Base-by-base conservation (phyloP, 2,888 invertebrate genomes). In the Harmothoe impar region DNA sequence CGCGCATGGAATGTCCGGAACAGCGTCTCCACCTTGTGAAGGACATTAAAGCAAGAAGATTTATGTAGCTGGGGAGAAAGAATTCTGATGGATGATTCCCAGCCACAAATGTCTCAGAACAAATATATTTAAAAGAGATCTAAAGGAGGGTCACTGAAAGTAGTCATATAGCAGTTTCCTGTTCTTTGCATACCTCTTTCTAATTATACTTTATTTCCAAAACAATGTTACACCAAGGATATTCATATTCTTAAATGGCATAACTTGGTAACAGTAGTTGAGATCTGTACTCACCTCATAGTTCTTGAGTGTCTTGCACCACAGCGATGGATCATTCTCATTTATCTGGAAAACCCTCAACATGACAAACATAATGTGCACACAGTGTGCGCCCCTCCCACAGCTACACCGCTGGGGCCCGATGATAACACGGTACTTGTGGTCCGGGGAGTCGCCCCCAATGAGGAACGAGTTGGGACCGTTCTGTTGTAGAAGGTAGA, bases 331-430 rank as follows among this genome's bases (percentile, higher is more conserved):
- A 91, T 96, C 96, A 89, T 92, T 94, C 92, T 96, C 95, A 35
- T 94, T 93, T 23, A 96, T 94, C 93, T 96, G 95, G 93, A 96
- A 96, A 31, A 96, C 96, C 88, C 96, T 93, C 91, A 96, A 94
- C 96, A 96, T 96, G 77, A 96, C 96, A 93, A 96, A 96, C 91
- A 96, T 93, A 0, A 96, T 93, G 93, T 96, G 96, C 31, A 96
- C 95, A 93, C 96, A 96, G 92, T 96, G 95, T 15, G 96, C 95
- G 3, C 95, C 95, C 77, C 94, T 94, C 5, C 96, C 95, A 94
- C 96, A 96, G 88, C 95, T 96, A 92, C 96, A 96, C 23, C 94
- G 95, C 96, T 96, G 96, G 54, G 96, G 96, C 52, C 96, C 96
- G 92, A 96, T 96, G 92, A 96, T 96, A 90, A 96, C 96, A 90